These are phyloP conservation scores for Telmatochromis sp. DNA, from an alignment of 2,113 vertebrate genomes.

Conservation along the genomic window DNA sequence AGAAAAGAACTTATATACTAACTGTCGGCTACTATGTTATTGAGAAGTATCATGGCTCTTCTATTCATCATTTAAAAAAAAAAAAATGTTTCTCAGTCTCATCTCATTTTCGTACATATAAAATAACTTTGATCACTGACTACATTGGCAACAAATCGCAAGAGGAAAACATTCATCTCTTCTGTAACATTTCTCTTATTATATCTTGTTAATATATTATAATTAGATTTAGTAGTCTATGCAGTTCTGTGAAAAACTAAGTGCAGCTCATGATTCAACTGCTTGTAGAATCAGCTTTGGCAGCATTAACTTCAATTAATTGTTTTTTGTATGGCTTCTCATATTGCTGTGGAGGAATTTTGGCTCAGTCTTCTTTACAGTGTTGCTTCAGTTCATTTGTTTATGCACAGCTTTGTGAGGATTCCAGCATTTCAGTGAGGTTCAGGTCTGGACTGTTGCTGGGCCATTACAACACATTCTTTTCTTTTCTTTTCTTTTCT, in stretches of 20 bases:
- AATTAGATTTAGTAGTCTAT: neutral
- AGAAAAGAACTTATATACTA: neutral
- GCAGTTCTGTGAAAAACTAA: neutral
- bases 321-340: neutral
- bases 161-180: neutral
- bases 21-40: neutral
- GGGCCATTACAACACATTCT: neutral
- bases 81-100: neutral
- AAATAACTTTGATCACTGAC: neutral
- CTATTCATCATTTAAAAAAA: too few species aligned
- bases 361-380: neutral
- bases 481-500: neutral
- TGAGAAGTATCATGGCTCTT: neutral
- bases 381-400: neutral
- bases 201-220: neutral
- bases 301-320: neutral
- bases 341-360: neutral
- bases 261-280: neutral
- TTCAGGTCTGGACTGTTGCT: neutral
- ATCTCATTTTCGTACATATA: neutral
- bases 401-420: neutral
- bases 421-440: neutral
- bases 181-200: neutral
- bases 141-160: neutral
- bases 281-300: neutral